A percentile compares a stretch with the other conserved stretches of the same genome.
phyloP scores from a whole-genome alignment of 2,113 vertebrate genomes.

The Plotosus lineatus region DNA sequence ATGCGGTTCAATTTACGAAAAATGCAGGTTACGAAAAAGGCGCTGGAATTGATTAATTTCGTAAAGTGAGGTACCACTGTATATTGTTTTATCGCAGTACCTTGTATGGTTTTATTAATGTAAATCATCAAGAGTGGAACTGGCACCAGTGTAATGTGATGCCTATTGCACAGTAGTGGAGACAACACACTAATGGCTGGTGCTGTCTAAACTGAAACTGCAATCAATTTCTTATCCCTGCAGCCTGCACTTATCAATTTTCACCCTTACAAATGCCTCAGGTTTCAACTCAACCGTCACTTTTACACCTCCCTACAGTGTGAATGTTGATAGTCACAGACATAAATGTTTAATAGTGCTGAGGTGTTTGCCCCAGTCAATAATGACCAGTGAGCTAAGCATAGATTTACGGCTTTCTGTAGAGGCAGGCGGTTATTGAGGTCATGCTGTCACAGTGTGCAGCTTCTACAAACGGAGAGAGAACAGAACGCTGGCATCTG shows the following conservation, averaged over 20 bases:
- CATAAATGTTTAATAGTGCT: conserved; percentile 53
- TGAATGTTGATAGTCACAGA: conserved; percentile 26
- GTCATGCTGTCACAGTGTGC: conserved; percentile 35
- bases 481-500: neutral
- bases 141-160: neutral
- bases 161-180: neutral
- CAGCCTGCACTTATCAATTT: conserved; percentile 9
- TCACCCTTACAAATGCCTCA: neutral
- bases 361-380: conserved; percentile 48
- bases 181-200: conserved; percentile 8
- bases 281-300: conserved; percentile 9
- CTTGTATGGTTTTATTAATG: neutral
- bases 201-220: neutral
- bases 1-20: too few species aligned
- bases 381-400: conserved; percentile 37
- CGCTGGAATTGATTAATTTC: too few species aligned
- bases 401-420: conserved; percentile 34
- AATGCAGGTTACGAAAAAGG: too few species aligned
- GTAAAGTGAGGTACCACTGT: too few species aligned
- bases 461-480: neutral
- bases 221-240: conserved; percentile 16
- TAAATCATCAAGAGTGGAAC: neutral
- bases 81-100: too few species aligned
- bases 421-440: conserved; percentile 33
- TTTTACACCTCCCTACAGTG: conserved; percentile 23